Evolutionary conservation across 92 coral and sea anemone genomes (phyloP).

Genomic region (Virgularia gustaviana): DNA sequence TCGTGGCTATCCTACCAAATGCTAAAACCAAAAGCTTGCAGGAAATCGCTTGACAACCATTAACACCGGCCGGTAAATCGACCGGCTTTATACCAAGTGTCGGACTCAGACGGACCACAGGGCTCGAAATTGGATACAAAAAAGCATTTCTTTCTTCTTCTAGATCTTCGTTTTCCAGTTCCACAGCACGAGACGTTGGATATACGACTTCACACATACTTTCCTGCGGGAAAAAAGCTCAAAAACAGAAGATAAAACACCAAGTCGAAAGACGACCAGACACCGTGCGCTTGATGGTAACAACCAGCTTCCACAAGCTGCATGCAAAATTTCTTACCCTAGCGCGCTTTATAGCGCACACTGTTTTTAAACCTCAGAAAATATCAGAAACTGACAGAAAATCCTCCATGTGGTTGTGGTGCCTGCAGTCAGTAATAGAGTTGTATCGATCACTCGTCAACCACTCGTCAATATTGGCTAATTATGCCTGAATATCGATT

Average conservation of each 20-base stretch:
- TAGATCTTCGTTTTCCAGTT: slow-evolving; percentile 83
- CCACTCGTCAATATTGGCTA: no score
- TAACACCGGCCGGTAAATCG: neutral
- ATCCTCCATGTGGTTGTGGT: no score
- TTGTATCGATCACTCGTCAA: no score
- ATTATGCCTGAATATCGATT: no score
- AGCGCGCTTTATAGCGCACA: no score
- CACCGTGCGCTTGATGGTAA: slow-evolving; percentile 4
- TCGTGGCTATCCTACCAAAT: slow-evolving; percentile 73
- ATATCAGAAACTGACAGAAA: no score
- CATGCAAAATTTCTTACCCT: no score
- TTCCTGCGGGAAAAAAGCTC: neutral
- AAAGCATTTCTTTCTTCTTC: slow-evolving; percentile 48
- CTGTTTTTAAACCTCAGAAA: no score
- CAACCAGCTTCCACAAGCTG: no score
- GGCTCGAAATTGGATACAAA: slow-evolving; percentile 46
- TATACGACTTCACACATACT: slow-evolving; percentile 75
- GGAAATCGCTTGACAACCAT: slow-evolving; percentile 12
- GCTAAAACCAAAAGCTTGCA: slow-evolving; percentile 68
- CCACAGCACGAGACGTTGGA: slow-evolving; percentile 90
- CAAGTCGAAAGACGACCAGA: neutral
- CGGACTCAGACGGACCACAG: slow-evolving; percentile 57
- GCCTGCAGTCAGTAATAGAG: no score
- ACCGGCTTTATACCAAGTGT: no score
- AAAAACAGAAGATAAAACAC: neutral